phyloP scores from a whole-genome alignment of 2,888 invertebrate species.

The Morpho deidamia region DNA sequence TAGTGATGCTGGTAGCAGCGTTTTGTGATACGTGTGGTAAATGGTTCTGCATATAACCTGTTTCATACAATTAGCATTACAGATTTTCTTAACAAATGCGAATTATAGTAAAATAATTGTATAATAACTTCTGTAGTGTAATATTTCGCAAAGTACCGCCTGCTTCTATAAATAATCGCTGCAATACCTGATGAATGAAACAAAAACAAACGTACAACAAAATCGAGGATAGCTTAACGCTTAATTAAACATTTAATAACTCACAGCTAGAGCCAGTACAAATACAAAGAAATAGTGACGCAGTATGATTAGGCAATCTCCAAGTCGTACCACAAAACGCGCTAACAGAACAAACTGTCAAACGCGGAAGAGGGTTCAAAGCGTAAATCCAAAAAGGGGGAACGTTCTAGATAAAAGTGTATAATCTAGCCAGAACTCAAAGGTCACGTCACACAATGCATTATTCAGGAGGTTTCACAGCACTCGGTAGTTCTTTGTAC shows the following conservation, averaged over 20 bases:
- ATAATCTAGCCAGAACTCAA: constrained; percentile 45
- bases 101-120: too few relatives aligned
- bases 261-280: background rate
- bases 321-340: too few relatives aligned
- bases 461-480: constrained; percentile 60
- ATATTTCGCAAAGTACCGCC: too few relatives aligned
- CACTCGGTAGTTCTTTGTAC: constrained; percentile 36
- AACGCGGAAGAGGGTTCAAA: constrained; percentile 24
- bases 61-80: too few relatives aligned
- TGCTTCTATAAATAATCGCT: too few relatives aligned
- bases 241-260: background rate
- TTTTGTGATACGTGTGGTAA: too few relatives aligned
- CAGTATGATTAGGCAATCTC: constrained; percentile 1
- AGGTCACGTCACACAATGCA: constrained; percentile 54
- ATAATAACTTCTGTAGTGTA: too few relatives aligned
- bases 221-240: background rate
- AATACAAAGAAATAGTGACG: background rate
- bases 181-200: background rate
- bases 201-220: background rate
- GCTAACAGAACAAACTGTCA: constrained; percentile 2
- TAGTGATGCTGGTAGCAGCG: too few relatives aligned
- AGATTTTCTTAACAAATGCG: too few relatives aligned
- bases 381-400: constrained; percentile 34
- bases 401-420: constrained; percentile 45
- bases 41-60: too few relatives aligned